Evolutionary conservation across 2,797 vertebrate genomes (phyloP).

Genomic region (Sebastes aleutianus): DNA sequence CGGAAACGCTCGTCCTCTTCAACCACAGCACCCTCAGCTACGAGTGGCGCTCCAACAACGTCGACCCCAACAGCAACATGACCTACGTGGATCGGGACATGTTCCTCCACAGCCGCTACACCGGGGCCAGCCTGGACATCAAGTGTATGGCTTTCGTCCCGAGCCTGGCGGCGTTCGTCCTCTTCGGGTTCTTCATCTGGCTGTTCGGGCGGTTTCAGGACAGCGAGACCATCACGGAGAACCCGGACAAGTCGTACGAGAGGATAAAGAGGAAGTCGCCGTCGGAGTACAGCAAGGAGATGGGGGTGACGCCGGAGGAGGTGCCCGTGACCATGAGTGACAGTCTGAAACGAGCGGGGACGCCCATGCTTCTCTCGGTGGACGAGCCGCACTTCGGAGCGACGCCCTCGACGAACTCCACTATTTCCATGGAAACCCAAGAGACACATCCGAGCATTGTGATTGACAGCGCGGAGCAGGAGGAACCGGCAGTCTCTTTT

Average conservation of each 20-base stretch:
- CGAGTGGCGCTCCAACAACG: conserved; percentile 90
- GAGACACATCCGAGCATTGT: conserved; percentile 83
- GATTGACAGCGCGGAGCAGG: conserved; percentile 72
- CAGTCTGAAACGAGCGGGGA: conserved; percentile 78
- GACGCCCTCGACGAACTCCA: conserved; percentile 68
- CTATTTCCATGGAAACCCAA: conserved; percentile 81
- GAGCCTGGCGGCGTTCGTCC: conserved; percentile 90
- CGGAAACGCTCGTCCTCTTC: conserved; percentile 89
- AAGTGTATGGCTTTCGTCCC: conserved; percentile 97
- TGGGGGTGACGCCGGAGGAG: conserved; percentile 92
- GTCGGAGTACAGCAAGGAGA: conserved; percentile 89
- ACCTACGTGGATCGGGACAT: conserved; percentile 90
- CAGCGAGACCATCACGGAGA: conserved; percentile 92
- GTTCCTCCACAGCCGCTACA: conserved; percentile 95
- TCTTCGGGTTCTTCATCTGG: conserved; percentile 97
- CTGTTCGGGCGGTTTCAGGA: conserved; percentile 95
- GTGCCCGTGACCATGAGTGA: conserved; percentile 84
- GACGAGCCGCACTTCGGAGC: conserved; percentile 79
- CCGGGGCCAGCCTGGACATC: conserved; percentile 90
- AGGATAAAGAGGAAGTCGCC: conserved; percentile 95
- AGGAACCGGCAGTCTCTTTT: conserved; percentile 78
- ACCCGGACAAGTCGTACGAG: conserved; percentile 91
- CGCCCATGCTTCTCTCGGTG: conserved; percentile 86
- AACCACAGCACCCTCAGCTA: conserved; percentile 95
- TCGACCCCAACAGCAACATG: conserved; percentile 87